Evolutionary conservation across 2,113 vertebrate species (phyloP), one percentile per base, ranked within the genome.

Genomic region (Sterrhoptilus dennistouni): DNA sequence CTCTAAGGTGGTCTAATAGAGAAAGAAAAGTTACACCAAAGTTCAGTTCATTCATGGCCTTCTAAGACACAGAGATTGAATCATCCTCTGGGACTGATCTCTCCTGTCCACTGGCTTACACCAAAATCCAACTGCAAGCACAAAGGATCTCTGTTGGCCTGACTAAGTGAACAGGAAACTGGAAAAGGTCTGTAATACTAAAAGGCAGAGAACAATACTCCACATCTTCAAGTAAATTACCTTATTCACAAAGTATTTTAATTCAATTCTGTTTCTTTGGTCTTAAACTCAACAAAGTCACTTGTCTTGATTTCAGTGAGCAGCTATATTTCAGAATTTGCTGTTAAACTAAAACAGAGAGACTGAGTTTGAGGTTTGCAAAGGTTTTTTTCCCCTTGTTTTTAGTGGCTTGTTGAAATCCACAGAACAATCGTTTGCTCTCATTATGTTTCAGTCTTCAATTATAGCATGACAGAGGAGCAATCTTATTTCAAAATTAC

Each of bases 401-500:
- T 94, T 77, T 71, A 90, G 42, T 71, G 69, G 29, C 19, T 60
- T 31, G 29, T 24, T 53, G 52, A 64, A 95, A 75, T 54, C 64
- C 89, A 83, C 22, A 68, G 35, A 93, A 65, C 71, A 40, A 78
- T 57, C 44, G 21, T 20, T 65, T 87, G 17, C 14, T 66, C 44
- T 85, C 56, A 59, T 57, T 91, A 36, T 28, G 42, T 57, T 90
- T 88, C 61, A 93, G 33, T 89, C 74, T 94, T 84, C 42, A 14
- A 92, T 90, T 95, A 83, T 18, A 69, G 49, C 21, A 81, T 29
- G 28, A 87, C 25, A 93, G 59, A 93, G 82, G 56, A 94, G 19
- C 52, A 89, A 81, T 68, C 65, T 89, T 54, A 92, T 60, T 95
- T 66, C 21, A 19, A 95, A 96, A 96, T 93, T 93, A 87, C 63